Percentiles rank a stretch among this genome's conserved stretches.
Conservation (phyloP, 1,140 invertebrate species). For the Musca vetustissima region DNA sequence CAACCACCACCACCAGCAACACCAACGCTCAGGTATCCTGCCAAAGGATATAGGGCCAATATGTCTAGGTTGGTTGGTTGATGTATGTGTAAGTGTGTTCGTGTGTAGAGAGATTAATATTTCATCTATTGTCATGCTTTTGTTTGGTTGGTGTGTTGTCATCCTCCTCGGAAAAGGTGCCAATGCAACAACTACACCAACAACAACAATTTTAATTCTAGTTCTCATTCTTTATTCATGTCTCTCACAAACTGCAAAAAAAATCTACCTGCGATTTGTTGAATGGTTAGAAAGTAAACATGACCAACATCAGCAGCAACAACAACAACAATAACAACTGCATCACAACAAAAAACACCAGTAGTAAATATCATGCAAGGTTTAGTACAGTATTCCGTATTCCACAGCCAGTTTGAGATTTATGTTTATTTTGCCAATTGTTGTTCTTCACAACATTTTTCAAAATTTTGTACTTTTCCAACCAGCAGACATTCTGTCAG, state of each 20-base stretch:
- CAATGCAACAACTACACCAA: too few species aligned
- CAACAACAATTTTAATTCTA: neutral
- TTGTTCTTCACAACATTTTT: too few species aligned
- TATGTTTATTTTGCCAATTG: too few species aligned
- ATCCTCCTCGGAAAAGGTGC: neutral
- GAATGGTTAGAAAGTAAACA: neutral
- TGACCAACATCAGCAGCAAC: neutral
- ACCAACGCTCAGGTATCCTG: neutral
- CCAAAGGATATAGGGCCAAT: neutral
- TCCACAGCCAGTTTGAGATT: too few species aligned
- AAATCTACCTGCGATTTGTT: conserved; percentile 17
- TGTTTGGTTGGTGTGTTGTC: neutral
- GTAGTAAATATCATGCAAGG: too few species aligned
- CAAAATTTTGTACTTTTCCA: too few species aligned
- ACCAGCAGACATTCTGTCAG: too few species aligned
- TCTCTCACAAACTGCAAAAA: neutral
- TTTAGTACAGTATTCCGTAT: too few species aligned
- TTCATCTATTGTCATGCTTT: conserved; percentile 5
- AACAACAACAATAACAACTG: conserved; percentile 1
- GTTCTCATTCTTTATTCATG: neutral
- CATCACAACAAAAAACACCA: too few species aligned
- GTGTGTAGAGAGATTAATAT: conserved; percentile 18
- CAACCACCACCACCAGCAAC: neutral
- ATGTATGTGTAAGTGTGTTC: neutral
- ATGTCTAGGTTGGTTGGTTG: too few species aligned